Evolutionary conservation across 23 tunicate genomes (phyloP), one percentile per base, ranked within the genome.

Genomic region (Oikopleura albicans): DNA sequence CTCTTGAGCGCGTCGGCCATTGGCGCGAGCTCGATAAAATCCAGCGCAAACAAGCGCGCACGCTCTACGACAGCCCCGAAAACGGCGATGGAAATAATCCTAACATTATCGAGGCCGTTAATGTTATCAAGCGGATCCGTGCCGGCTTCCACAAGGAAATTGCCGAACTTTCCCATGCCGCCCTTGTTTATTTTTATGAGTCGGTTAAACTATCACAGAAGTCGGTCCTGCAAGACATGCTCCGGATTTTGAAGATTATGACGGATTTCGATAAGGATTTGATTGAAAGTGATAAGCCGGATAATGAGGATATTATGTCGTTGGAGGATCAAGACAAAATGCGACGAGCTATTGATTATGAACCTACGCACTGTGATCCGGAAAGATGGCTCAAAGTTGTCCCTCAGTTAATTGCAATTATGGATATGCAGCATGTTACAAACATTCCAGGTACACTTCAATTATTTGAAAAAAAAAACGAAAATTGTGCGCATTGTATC

Each of bases 321-420:
- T 16, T 27, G 31, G 79, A 71, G 37, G 16, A 49, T 8, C 63
- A 49, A 49, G 63, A 49, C 12, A 22, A 12, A 22, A 49, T 49
- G 63, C 12, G 12, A 22, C 12, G 16, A 22, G 35, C 79, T 27
- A 71, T 71, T 71, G 4, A 29, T 12, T 2, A 71, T 2, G 79
- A 71, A 71, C 79, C 79, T 2, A 4, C 2, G 4, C 2, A 16
- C 2, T 71, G 79, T 29, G 79, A 71, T 71, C 79, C 79, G 31
- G 79, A 71, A 29, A 16, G 79, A 12, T 71, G 79, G 79, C 37
- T 71, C 28, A 71, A 71, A 71, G 79, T 71, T 31, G 79, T 71
- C 35, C 79, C 79, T 12, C 79, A 71, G 79, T 29, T 71, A 71
- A 71, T 71, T 29, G 79, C 79, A 16, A 71, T 71, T 37, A 71